Conservation (phyloP, 2,888 invertebrate species). For the Meandrusa payeni region DNA sequence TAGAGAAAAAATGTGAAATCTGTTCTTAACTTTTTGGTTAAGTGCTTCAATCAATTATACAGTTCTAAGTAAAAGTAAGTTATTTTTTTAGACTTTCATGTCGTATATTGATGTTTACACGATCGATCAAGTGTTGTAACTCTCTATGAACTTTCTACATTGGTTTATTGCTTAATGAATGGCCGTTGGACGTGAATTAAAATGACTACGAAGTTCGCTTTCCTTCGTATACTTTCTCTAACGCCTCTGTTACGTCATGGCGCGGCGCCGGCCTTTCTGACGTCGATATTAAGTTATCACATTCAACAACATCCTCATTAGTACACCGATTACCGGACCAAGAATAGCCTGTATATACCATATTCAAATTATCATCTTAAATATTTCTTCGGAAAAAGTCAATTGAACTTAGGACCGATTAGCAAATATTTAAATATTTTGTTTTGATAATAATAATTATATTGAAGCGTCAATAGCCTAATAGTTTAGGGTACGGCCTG, state of each 20-base stretch:
- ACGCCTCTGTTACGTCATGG: constrained; percentile 48
- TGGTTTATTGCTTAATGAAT: constrained; percentile 50
- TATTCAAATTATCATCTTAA: too few relatives aligned
- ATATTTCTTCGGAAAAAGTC: too few relatives aligned
- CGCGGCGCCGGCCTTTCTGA: constrained; percentile 26
- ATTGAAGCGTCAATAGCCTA: too few relatives aligned
- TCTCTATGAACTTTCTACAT: constrained; percentile 61
- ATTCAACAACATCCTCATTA: constrained; percentile 14
- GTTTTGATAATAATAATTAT: too few relatives aligned
- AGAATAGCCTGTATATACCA: too few relatives aligned
- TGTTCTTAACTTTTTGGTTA: background rate
- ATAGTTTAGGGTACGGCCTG: too few relatives aligned
- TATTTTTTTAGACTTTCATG: too few relatives aligned
- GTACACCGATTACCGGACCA: constrained; percentile 11
- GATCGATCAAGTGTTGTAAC: constrained; percentile 24
- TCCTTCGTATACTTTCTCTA: constrained; percentile 57
- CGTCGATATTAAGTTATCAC: constrained; percentile 15
- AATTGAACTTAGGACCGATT: too few relatives aligned
- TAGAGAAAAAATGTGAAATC: constrained; percentile 10
- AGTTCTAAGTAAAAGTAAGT: too few relatives aligned
- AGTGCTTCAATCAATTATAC: too few relatives aligned
- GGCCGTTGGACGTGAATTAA: constrained; percentile 40
- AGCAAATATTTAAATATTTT: too few relatives aligned
- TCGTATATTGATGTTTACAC: background rate
- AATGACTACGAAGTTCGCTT: constrained; percentile 32